phyloP scores from a whole-genome alignment of 1,140 invertebrate species.

The Telenomus remus region DNA sequence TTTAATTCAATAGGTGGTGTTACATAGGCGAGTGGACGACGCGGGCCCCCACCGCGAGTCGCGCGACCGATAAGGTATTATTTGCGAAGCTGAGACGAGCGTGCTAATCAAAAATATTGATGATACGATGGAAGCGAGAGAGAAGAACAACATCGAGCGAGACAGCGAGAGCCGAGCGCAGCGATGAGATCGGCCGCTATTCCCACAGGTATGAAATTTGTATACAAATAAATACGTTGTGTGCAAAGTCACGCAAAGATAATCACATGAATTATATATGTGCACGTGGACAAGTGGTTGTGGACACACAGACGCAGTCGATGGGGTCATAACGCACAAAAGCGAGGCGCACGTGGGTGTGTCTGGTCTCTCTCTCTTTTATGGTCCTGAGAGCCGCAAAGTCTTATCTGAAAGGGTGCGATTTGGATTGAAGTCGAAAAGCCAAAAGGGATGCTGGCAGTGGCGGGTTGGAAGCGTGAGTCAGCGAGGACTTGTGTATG shows the following conservation, averaged over 20 bases:
- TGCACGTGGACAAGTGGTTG: constrained; percentile 33
- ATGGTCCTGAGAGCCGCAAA: background rate
- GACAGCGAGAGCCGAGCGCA: background rate
- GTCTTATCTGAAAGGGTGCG: constrained; percentile 36
- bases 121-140: constrained; percentile 34
- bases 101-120: constrained; percentile 51
- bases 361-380: constrained; percentile 38
- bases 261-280: constrained; percentile 57
- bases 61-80: constrained; percentile 29
- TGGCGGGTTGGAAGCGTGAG: constrained; percentile 45
- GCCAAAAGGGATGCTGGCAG: constrained; percentile 17
- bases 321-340: constrained; percentile 9
- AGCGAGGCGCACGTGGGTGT: constrained; percentile 33
- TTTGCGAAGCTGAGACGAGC: constrained; percentile 32
- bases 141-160: no score
- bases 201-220: constrained; percentile 57
- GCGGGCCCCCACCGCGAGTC: background rate
- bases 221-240: constrained; percentile 54
- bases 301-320: constrained; percentile 4
- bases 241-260: constrained; percentile 56
- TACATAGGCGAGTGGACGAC: background rate
- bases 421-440: background rate
- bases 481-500: constrained; percentile 35
- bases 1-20: constrained; percentile 30
- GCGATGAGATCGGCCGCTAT: constrained; percentile 15